Base-by-base conservation (phyloP, 2,888 invertebrate species). In the Zygaena filipendulae region DNA sequence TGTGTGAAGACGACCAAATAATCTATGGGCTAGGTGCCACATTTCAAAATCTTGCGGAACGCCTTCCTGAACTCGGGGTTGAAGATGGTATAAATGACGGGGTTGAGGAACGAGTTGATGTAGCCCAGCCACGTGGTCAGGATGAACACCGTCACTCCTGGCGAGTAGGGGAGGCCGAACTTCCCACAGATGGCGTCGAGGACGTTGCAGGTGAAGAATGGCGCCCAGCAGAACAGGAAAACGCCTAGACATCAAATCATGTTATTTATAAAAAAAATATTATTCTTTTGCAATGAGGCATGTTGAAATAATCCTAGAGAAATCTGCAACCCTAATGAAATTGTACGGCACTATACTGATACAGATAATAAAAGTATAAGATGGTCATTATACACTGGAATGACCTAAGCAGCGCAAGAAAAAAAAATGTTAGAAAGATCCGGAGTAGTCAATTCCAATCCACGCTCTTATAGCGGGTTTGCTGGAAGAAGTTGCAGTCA, bases 51-150 rank as follows among this genome's bases (percentile, higher is more conserved):
- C 72, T 94, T 95, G 60, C 95, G 91, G 81, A 98, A 98, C 32
- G 97, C 97, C 82, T 97, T 96, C 44, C 98, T 84, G 81, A 98
- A 98, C 70, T 98, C 98, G 2, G 95, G 94, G 81, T 97, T 97
- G 75, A 95, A 92, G 59, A 94, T 94, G 39, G 94, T 95, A 66
- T 95, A 95, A 59, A 95, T 95, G 46, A 95, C 90, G 5, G 95
- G 95, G 80, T 93, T 93, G 34, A 93, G 90, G 63, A 92, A 92
- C 56, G 91, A 91, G 77, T 95, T 98, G 84, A 97, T 95, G 80
- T 98, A 98, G 29, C 97, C 97, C 37, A 97, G 84, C 98, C 98
- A 98, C 16, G 96, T 95, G 44, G 96, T 95, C 40, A 95, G 82
- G 55, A 96, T 90, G 75, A 98, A 98, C 29, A 89, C 90, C 3